Percentiles rank a stretch among this genome's conserved stretches.
Conservation (phyloP, 2,113 vertebrate species). For the Passerina amoena region DNA sequence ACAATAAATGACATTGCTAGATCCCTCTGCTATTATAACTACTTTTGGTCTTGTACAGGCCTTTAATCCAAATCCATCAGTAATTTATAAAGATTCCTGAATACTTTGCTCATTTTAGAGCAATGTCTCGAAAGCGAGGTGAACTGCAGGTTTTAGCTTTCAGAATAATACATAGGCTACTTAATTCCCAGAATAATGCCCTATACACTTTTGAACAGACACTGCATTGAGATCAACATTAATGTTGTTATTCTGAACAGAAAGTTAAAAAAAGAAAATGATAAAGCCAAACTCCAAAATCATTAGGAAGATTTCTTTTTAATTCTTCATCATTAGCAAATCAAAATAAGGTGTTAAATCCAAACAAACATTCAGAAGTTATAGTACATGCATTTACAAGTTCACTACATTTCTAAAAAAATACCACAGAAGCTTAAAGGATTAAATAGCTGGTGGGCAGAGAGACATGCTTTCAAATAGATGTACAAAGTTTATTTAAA, state of each 20-base stretch:
- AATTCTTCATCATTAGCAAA: not conserved
- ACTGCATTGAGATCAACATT: not conserved
- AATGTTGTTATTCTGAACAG: not conserved
- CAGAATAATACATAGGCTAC: not conserved
- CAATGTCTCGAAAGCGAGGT: not conserved
- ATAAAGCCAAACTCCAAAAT: not conserved
- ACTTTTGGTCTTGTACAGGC: not conserved
- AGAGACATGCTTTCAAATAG: not conserved
- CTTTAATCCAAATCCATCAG: not conserved
- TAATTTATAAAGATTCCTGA: not conserved
- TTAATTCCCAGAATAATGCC: not conserved
- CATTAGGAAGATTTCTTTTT: not conserved
- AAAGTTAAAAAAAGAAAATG: not conserved
- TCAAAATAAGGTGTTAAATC: not conserved
- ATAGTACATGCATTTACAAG: not conserved
- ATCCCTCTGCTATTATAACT: not conserved
- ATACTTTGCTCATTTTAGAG: not conserved
- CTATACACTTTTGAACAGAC: not conserved
- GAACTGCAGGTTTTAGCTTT: not conserved
- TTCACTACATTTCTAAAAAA: not conserved
- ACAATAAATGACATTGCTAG: not conserved
- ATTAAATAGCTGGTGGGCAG: not conserved
- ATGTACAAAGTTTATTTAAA: not conserved
- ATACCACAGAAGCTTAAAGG: not conserved
- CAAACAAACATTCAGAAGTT: not conserved